Base-by-base conservation (phyloP, 2,113 vertebrate species). In the Nannobrachium achirus region DNA sequence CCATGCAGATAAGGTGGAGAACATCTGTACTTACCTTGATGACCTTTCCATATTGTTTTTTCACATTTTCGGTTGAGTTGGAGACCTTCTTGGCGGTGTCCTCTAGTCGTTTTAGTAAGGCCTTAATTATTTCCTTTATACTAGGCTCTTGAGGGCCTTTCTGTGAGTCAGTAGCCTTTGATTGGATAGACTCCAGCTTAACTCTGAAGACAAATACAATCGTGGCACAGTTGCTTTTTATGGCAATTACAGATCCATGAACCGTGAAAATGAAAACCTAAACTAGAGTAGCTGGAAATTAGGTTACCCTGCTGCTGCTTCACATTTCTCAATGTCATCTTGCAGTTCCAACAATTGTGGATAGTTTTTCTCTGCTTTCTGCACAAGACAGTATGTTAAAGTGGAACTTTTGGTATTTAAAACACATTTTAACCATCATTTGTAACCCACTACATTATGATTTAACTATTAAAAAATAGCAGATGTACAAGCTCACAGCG, bases 361-460 rank as follows among this genome's bases (percentile, higher is more conserved):
- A 78, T 98, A 93, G 81, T 91, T 94, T 20, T 78, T 84, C 77
- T 98, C 96, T 14, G 95, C 95, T 79, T 98, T 96, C 98, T 99
- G 83, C 72, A 86, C 80, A 14, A 44, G 69, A 85, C 68, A 76
- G 81, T 2, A 63, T 16, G 8, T 38, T 13, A 63, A 11, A 40
- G 8, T 3, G 19, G 56, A 49, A 75, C 56, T 73, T 4, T 33
- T 33, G n/a, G n/a, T n/a, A n/a, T n/a, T n/a, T n/a, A n/a, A n/a
- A n/a, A n/a, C n/a, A n/a, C n/a, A n/a, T n/a, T n/a, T n/a, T n/a
- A n/a, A n/a, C n/a, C n/a, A n/a, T n/a, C n/a, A n/a, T n/a, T n/a
- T n/a, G n/a, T n/a, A n/a, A n/a, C n/a, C n/a, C n/a, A n/a, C n/a
- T n/a, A n/a, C n/a, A n/a, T n/a, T n/a, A n/a, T n/a, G n/a, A n/a